Percentiles rank a stretch among this genome's conserved stretches.
These are phyloP conservation scores for Glyptemys insculpta DNA, from an alignment of 2,797 vertebrate genomes.

Conservation along the genomic window DNA sequence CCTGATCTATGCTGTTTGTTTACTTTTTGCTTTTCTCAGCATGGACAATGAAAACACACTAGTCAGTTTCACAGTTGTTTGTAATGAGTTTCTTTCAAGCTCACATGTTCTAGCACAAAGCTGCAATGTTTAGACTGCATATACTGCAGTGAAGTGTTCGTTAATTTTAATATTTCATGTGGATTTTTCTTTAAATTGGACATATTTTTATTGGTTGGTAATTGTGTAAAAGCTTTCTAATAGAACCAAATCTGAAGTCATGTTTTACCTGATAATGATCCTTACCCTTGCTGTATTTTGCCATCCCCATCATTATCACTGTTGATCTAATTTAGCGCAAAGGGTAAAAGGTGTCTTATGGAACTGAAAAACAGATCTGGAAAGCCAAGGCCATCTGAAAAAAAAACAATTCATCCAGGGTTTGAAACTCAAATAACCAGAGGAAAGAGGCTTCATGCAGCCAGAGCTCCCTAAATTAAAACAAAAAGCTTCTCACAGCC, in stretches of 20 bases:
- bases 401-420: background rate
- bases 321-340: background rate
- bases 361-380: background rate
- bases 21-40: background rate
- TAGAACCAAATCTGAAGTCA: background rate
- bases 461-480: background rate
- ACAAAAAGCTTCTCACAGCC: background rate
- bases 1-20: background rate
- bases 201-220: background rate
- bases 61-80: background rate
- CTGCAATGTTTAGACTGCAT: background rate
- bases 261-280: background rate
- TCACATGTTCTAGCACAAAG: background rate
- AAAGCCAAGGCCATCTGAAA: background rate
- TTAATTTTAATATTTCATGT: background rate
- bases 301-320: background rate
- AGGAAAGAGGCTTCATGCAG: background rate
- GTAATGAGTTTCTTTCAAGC: background rate
- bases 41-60: background rate
- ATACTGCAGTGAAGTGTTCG: background rate
- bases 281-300: rapidly evolving
- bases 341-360: background rate
- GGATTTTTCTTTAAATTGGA: background rate
- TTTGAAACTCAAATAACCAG: background rate
- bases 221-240: background rate